Percentiles rank a stretch among this genome's conserved stretches.
Conservation (phyloP, 2,113 vertebrate species). For the Ictalurus furcatus region DNA sequence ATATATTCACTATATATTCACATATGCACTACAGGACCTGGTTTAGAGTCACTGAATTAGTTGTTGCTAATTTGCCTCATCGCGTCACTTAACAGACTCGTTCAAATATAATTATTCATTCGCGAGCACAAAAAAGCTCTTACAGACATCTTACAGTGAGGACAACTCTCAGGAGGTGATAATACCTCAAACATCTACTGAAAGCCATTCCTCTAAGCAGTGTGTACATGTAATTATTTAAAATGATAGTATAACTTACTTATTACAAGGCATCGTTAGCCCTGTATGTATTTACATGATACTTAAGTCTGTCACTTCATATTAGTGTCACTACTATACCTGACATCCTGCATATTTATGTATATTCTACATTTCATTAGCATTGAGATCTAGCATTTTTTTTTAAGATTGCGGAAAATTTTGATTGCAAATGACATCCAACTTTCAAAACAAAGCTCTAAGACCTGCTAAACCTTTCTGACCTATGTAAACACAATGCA, state of each 20-base stretch:
- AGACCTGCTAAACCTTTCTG: background rate
- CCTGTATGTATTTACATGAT: background rate
- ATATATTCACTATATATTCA: no score
- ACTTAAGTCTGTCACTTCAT: no score
- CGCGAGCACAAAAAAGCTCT: background rate
- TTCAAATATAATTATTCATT: background rate
- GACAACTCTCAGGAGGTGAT: background rate
- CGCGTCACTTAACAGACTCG: background rate
- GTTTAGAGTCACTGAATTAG: background rate
- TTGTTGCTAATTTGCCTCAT: background rate
- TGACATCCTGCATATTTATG: background rate
- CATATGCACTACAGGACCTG: background rate
- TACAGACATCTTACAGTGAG: background rate
- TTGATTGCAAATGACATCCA: background rate
- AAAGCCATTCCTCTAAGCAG: background rate
- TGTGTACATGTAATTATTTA: background rate
- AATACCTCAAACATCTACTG: background rate
- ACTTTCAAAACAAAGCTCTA: constrained; percentile 4
- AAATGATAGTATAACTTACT: background rate
- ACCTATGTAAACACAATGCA: constrained; percentile 41
- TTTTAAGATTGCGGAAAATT: background rate
- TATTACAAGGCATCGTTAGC: background rate
- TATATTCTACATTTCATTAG: background rate
- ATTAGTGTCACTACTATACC: background rate
- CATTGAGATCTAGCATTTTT: background rate